Conservation (phyloP, 2,113 vertebrate genomes). For the Pyrgilauda ruficollis region DNA sequence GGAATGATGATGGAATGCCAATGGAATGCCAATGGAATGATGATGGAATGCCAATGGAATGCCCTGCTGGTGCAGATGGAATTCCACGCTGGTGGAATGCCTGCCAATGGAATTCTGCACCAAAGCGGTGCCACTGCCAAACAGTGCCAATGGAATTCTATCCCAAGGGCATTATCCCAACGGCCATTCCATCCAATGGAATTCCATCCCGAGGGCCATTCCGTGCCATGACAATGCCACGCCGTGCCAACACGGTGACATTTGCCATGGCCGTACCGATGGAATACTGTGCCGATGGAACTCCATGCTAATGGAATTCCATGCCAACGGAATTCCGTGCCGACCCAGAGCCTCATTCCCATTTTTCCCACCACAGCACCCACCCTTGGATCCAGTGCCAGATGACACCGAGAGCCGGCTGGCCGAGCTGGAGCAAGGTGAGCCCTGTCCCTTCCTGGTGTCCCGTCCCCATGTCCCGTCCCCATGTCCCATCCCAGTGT, state of each 20-base stretch:
- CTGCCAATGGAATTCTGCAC: too few species aligned
- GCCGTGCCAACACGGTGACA: fast-evolving
- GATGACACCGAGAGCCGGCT: slow-evolving; percentile 68
- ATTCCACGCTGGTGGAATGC: background rate
- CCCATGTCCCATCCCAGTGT: background rate
- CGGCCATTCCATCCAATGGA: background rate
- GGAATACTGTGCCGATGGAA: background rate
- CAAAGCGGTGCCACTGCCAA: background rate
- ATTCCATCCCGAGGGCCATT: too few species aligned
- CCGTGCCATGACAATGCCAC: background rate
- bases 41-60: background rate
- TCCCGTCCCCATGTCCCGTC: background rate
- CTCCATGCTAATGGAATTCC: fast-evolving
- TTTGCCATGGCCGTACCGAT: fast-evolving
- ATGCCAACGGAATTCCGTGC: fast-evolving
- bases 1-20: background rate
- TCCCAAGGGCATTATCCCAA: background rate
- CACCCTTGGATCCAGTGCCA: slow-evolving; percentile 39
- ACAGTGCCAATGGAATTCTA: background rate
- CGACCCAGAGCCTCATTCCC: fast-evolving
- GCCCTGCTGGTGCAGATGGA: background rate
- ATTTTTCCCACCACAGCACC: background rate
- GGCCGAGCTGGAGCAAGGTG: slow-evolving; percentile 75
- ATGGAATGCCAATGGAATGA: background rate
- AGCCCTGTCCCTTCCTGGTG: background rate